Evolutionary conservation across 2,113 vertebrate genomes (phyloP).

Genomic region (Corvus moneduloides): DNA sequence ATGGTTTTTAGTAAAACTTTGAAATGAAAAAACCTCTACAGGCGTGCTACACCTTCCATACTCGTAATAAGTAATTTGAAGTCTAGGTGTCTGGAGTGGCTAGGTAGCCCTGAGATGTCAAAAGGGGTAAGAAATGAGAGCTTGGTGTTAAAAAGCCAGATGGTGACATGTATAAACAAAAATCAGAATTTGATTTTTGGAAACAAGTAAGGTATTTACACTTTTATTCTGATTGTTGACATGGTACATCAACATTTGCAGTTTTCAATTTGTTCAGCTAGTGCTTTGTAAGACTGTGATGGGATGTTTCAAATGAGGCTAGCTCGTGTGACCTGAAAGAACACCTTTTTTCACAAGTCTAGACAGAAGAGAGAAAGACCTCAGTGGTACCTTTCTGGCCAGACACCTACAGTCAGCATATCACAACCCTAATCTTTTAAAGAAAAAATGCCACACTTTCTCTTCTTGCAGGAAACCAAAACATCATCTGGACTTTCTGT

Average conservation of each 20-base stretch:
- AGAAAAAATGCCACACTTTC: background rate
- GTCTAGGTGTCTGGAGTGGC: background rate
- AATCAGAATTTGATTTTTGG: background rate
- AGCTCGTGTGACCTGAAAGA: background rate
- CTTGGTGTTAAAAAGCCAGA: background rate
- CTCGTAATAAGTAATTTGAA: background rate
- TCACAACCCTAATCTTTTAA: background rate
- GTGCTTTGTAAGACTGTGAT: background rate
- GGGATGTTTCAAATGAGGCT: background rate
- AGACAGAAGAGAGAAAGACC: background rate
- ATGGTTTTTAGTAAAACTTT: background rate
- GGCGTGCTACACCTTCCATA: background rate
- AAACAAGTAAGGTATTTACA: background rate
- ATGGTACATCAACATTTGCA: accelerated
- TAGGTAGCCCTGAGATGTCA: background rate
- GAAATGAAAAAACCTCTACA: background rate
- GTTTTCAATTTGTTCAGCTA: background rate
- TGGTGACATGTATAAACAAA: background rate
- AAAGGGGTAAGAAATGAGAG: background rate
- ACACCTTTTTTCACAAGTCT: background rate
- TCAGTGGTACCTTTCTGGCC: background rate
- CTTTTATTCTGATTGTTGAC: background rate
- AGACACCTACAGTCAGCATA: accelerated
- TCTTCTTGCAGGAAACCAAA: background rate
- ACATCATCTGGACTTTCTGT: background rate